Evolutionary conservation across 2,888 invertebrate species (phyloP).

Genomic region (Octodonta nipae): DNA sequence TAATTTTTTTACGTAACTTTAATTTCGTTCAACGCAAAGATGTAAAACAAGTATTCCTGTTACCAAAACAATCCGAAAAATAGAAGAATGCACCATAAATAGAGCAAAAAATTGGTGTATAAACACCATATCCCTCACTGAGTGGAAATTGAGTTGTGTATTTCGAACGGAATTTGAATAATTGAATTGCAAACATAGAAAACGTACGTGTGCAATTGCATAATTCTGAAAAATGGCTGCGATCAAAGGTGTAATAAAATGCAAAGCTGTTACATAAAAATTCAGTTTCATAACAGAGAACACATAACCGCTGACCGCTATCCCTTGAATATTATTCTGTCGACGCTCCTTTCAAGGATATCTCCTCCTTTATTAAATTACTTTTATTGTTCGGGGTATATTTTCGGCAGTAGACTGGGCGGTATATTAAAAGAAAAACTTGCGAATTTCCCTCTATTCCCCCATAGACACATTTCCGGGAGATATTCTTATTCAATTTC

Average conservation of each 20-base stretch:
- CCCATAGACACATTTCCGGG: constrained; percentile 12
- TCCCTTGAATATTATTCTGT: constrained; percentile 6
- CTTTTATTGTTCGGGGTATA: constrained; percentile 12
- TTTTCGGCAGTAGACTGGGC: constrained; percentile 8
- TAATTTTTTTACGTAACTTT: too few species aligned
- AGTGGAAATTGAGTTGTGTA: not conserved
- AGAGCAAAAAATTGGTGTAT: too few species aligned
- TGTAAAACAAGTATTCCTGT: too few species aligned
- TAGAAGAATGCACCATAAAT: too few species aligned
- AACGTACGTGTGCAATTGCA: constrained; percentile 17
- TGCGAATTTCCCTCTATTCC: constrained; percentile 7
- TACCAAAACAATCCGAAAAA: too few species aligned
- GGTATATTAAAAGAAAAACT: constrained; percentile 8
- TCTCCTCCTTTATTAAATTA: constrained; percentile 14
- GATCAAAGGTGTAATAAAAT: constrained; percentile 26
- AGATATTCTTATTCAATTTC: constrained; percentile 7
- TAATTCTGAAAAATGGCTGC: constrained; percentile 21
- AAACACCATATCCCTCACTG: too few species aligned
- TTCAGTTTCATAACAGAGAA: constrained; percentile 22
- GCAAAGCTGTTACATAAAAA: constrained; percentile 24
- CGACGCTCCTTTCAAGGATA: constrained; percentile 7
- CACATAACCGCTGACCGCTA: constrained; percentile 4
- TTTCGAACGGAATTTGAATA: constrained; percentile 22
- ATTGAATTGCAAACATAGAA: constrained; percentile 21
- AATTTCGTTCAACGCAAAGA: too few species aligned